Conservation (phyloP, 35 echinoderm and acorn worm genomes). For the Lytechinus variegatus region DNA sequence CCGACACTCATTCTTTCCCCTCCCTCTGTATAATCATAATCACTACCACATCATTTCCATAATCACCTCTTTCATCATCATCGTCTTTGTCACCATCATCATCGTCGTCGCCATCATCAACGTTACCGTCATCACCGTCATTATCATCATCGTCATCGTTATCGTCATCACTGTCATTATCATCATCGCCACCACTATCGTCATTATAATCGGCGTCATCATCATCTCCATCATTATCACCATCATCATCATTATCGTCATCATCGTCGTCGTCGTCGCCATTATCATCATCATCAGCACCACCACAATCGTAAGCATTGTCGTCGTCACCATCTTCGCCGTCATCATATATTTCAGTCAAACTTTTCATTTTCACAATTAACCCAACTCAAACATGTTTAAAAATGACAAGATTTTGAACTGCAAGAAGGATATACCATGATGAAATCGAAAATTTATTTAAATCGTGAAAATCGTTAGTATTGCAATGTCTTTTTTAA, state of each 20-base stretch:
- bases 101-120: background rate
- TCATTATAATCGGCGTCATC: background rate
- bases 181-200: background rate
- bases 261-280: background rate
- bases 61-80: background rate
- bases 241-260: background rate
- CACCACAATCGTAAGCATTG: conserved; percentile 42
- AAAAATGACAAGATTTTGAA: no score
- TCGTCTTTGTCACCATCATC: background rate
- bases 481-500: no score
- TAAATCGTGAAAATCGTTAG: no score
- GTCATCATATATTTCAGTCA: no score
- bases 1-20: background rate
- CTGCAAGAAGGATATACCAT: no score
- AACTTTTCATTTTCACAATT: no score
- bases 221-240: conserved; percentile 26
- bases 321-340: background rate
- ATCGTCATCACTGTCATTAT: background rate
- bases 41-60: background rate
- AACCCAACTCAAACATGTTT: no score
- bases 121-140: background rate
- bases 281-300: conserved; percentile 30
- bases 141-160: background rate
- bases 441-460: no score
- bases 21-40: no score